Percentiles rank a stretch among this genome's conserved stretches.
phyloP scores from a whole-genome alignment of 2,888 invertebrate species.

The Drosophila koepferae region DNA sequence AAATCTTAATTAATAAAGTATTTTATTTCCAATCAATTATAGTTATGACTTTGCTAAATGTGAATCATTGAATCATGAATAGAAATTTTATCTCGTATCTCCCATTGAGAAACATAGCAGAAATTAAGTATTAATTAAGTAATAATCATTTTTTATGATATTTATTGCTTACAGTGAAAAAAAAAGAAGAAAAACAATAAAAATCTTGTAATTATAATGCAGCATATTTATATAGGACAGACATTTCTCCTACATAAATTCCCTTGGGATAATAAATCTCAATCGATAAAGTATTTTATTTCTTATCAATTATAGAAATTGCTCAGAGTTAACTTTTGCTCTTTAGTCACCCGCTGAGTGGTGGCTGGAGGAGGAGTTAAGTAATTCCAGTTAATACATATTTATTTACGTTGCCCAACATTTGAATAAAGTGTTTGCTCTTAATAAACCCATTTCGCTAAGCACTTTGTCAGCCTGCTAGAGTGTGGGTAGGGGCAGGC shows the following conservation, averaged over 20 bases:
- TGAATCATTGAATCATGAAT: neutral
- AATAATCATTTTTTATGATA: neutral
- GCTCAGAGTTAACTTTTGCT: constrained; percentile 20
- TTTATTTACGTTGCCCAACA: constrained; percentile 70
- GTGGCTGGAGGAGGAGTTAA: constrained; percentile 1
- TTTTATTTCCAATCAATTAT: neutral
- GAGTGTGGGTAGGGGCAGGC: neutral
- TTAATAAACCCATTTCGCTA: constrained; percentile 78
- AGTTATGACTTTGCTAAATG: neutral
- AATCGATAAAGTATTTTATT: constrained; percentile 9
- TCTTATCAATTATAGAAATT: constrained; percentile 10
- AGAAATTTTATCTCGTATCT: neutral
- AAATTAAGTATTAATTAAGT: neutral
- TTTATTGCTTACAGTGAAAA: neutral
- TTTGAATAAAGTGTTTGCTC: constrained; percentile 76
- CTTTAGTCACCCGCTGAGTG: constrained; percentile 6
- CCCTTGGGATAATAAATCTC: constrained; percentile 11
- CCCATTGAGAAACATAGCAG: neutral
- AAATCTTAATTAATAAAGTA: neutral
- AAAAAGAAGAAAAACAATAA: neutral
- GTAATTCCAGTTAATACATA: constrained; percentile 53
- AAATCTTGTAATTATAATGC: neutral
- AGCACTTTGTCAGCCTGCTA: constrained; percentile 58
- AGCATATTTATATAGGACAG: neutral
- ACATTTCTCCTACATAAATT: neutral